Percentiles rank a stretch among this genome's conserved stretches.
Evolutionary conservation across 2,113 vertebrate species (phyloP).

Genomic region (Rhea pennata): DNA sequence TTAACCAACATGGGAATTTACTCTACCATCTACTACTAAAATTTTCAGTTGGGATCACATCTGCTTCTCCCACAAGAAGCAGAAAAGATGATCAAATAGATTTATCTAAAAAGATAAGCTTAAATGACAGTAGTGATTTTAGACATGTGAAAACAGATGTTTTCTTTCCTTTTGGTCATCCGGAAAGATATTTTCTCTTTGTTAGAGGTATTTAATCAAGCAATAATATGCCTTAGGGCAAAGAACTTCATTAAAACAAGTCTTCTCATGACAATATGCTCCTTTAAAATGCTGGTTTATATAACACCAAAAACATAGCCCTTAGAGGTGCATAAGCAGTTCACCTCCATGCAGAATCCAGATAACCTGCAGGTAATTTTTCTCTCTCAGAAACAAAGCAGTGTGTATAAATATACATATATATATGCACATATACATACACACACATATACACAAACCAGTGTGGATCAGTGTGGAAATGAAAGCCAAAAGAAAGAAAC

Average conservation of each 20-base stretch:
- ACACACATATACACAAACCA: not conserved
- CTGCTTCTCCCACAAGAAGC: not conserved
- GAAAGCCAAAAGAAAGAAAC: not conserved
- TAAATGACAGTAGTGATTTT: not conserved
- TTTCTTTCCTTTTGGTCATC: not conserved
- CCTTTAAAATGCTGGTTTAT: constrained; percentile 16
- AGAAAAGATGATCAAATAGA: not conserved
- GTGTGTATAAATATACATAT: not conserved
- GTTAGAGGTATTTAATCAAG: not conserved
- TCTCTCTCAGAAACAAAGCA: not conserved
- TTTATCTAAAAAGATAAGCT: not conserved
- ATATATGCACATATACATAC: accelerated
- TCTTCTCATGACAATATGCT: not conserved
- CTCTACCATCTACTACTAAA: not conserved
- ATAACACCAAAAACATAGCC: not conserved
- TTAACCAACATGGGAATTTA: not conserved
- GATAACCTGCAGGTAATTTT: not conserved
- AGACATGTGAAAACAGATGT: not conserved
- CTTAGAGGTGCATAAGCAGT: not conserved
- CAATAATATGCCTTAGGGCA: not conserved
- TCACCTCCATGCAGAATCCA: not conserved
- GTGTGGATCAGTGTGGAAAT: not conserved
- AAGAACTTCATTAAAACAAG: not conserved
- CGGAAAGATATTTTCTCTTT: not conserved
- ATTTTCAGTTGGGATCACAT: not conserved